A percentile compares a stretch with the other conserved stretches of the same genome.
Evolutionary conservation across 2,888 invertebrate genomes (phyloP).

Genomic region (Macrosiphum euphorbiae): DNA sequence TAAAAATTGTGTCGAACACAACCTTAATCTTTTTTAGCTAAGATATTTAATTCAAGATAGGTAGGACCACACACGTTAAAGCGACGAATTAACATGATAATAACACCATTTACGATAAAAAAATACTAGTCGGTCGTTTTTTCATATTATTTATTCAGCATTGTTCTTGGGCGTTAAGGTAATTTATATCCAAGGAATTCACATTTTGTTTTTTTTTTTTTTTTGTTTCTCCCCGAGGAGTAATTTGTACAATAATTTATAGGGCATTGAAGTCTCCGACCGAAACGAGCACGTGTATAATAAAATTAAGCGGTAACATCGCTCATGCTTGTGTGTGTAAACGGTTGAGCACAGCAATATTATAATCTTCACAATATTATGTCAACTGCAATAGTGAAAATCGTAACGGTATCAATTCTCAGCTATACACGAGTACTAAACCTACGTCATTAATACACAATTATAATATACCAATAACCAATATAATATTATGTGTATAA

Average conservation of each 20-base stretch:
- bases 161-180: slow-evolving; percentile 60
- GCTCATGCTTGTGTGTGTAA: not conserved
- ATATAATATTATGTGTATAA: not conserved
- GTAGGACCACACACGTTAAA: slow-evolving; percentile 46
- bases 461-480: not conserved
- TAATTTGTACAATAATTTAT: slow-evolving; percentile 55
- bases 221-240: slow-evolving; percentile 22
- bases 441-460: not conserved
- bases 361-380: not conserved
- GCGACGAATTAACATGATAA: slow-evolving; percentile 60
- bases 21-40: slow-evolving; percentile 53
- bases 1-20: slow-evolving; percentile 59
- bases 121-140: slow-evolving; percentile 19
- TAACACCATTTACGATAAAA: slow-evolving; percentile 61
- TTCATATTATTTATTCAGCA: slow-evolving; percentile 56
- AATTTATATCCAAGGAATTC: slow-evolving; percentile 53
- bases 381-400: slow-evolving; percentile 11
- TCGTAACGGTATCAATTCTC: not conserved
- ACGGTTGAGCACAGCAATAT: not conserved
- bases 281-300: slow-evolving; percentile 1
- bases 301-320: slow-evolving; percentile 51
- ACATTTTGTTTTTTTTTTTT: slow-evolving; percentile 7
- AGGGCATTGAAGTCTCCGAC: slow-evolving; percentile 62
- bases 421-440: not conserved
- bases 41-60: slow-evolving; percentile 48